Conservation (phyloP, 2,113 vertebrate genomes). For the Halcyon senegalensis region DNA sequence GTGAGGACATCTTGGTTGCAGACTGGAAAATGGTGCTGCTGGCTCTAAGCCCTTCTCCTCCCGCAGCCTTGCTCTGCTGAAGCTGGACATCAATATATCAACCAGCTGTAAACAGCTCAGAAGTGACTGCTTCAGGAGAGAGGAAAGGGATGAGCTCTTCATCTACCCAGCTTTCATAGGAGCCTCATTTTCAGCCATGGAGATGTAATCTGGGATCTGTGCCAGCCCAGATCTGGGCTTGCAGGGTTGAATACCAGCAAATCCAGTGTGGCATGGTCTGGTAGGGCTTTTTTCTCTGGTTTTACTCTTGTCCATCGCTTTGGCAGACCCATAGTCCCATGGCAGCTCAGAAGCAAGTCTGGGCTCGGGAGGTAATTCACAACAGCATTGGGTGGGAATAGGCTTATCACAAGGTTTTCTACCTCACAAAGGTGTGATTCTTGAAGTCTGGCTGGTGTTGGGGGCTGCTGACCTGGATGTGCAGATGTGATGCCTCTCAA, state of each 20-base stretch:
- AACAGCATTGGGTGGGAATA: accelerated
- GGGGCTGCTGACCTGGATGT: background rate
- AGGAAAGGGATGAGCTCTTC: background rate
- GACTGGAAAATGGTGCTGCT: background rate
- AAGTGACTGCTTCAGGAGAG: background rate
- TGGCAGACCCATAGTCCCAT: accelerated
- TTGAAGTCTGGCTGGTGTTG: background rate
- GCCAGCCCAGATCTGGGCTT: background rate
- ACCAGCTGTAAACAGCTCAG: background rate
- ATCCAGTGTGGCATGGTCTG: background rate
- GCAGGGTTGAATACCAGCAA: background rate
- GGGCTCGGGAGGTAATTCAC: accelerated
- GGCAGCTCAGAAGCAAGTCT: background rate
- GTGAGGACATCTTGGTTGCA: background rate
- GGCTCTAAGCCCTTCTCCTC: background rate
- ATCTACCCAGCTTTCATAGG: accelerated
- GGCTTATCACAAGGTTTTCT: accelerated
- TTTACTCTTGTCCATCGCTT: background rate
- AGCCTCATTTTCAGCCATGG: accelerated
- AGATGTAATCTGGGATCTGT: background rate
- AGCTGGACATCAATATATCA: background rate
- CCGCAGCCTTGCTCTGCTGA: background rate
- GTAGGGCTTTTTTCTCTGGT: background rate
- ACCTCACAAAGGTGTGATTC: background rate
- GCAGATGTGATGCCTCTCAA: background rate